Base-by-base conservation (phyloP, 2,888 invertebrate genomes). In the Trichacis sp. region DNA sequence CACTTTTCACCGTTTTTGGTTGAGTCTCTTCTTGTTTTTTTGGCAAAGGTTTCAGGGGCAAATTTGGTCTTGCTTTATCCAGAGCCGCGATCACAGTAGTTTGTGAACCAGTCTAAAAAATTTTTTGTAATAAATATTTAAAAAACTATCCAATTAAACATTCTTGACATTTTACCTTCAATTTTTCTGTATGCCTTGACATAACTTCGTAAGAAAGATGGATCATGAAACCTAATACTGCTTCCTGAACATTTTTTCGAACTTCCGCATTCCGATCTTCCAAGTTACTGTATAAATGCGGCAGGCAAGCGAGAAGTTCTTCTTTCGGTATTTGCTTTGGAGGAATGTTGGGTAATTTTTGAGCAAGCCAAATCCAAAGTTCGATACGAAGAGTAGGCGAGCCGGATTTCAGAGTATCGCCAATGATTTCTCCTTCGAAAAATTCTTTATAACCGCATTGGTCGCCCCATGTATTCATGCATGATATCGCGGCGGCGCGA, bases 211-310 rank as follows among this genome's bases (percentile, higher is more conserved):
- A 96, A 1, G 97, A 94, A 5, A 95, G 86, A 81, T 97, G 97
- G 68, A 96, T 90, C 97, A 97, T 97, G 74, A 96, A 90, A 1
- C 96, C 96, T 42, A 96, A 85, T 33, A 97, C 91, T 40, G 95
- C 94, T 79, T 97, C 97, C 54, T 92, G 92, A 1, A 96, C 92
- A 76, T 93, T 94, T 81, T 95, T 96, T 9, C 97, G 88, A 2
- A 98, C 97, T 71, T 97, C 97, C 0, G 91, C 93, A 79, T 92
- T 95, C 55, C 98, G 89, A 85, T 98, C 97, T 80, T 96, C 97
- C 60, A 97, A 85, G 77, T 95, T 94, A 33, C 89, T 88, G 84
- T 91, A 95, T 53, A 98, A 84, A 71, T 89, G 87, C 0, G 94
- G 92, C 59, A 97, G 85, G 84, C 95, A 93, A 1, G 90, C 85